These are phyloP conservation scores for Entomobrya multifasciata DNA, from an alignment of 2,888 invertebrate species.

Conservation along the genomic window DNA sequence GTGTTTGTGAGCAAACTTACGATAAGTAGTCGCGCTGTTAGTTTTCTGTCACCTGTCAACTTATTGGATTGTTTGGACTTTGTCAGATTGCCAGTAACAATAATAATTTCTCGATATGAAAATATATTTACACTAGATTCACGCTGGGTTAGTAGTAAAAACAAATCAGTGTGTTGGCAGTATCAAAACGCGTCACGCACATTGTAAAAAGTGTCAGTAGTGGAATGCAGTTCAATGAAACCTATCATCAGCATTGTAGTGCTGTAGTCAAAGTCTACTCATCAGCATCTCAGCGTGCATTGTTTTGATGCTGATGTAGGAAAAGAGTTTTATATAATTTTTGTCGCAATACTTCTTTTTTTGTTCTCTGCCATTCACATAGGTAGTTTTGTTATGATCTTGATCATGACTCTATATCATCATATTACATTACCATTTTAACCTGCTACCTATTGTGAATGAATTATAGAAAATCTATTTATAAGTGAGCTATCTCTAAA, in stretches of 20 bases:
- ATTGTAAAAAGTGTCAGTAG: not conserved
- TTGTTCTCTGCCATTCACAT: no score
- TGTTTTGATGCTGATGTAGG: no score
- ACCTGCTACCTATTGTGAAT: no score
- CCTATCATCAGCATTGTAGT: not conserved
- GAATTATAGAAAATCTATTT: no score
- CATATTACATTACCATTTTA: no score
- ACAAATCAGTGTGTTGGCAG: not conserved
- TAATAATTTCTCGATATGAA: not conserved
- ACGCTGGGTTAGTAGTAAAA: conserved; percentile 5
- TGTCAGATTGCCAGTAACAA: not conserved
- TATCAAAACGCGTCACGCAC: not conserved
- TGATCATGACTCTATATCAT: no score
- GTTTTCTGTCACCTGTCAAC: not conserved
- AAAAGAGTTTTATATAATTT: conserved; percentile 52
- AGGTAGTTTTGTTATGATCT: no score
- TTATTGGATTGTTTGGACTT: conserved; percentile 48
- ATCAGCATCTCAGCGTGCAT: no score
- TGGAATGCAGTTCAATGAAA: conserved; percentile 28
- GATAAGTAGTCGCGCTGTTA: conserved; percentile 20
- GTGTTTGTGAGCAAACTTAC: no score
- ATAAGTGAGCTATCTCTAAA: no score
- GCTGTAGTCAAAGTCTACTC: no score
- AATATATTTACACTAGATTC: not conserved
- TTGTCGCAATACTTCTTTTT: no score